phyloP scores from a whole-genome alignment of 2,888 invertebrate genomes.

The Phortica okadai region DNA sequence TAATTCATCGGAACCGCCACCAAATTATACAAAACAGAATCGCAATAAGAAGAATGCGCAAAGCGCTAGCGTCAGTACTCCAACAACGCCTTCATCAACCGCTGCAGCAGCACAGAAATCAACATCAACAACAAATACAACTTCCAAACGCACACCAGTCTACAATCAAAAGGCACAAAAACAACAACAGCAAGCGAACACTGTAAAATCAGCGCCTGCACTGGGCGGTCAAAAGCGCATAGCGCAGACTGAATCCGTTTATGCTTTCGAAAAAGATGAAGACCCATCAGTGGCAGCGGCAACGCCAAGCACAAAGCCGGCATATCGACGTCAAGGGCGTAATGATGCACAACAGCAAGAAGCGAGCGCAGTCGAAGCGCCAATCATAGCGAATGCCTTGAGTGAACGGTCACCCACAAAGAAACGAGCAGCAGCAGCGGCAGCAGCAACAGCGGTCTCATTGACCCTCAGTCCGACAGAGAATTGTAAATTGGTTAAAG shows the following conservation, averaged over 20 bases:
- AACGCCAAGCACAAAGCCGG: slow-evolving; percentile 58
- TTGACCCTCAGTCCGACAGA: slow-evolving; percentile 76
- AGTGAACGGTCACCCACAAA: slow-evolving; percentile 62
- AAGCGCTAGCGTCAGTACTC: slow-evolving; percentile 33
- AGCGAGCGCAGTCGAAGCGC: not conserved
- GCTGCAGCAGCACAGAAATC: slow-evolving; percentile 48
- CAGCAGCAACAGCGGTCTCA: slow-evolving; percentile 71
- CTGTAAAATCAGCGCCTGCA: not conserved
- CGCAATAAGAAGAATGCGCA: slow-evolving; percentile 42
- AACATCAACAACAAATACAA: slow-evolving; percentile 54
- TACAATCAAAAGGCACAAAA: slow-evolving; percentile 77
- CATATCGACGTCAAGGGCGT: slow-evolving; percentile 78
- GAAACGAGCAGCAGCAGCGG: slow-evolving; percentile 61
- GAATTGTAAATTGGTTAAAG: slow-evolving; percentile 78
- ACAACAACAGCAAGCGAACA: slow-evolving; percentile 19
- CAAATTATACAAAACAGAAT: slow-evolving; percentile 40
- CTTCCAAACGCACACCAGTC: slow-evolving; percentile 77
- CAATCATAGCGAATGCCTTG: slow-evolving; percentile 47
- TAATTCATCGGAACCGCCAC: not conserved
- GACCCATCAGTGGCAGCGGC: slow-evolving; percentile 74
- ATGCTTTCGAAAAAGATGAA: slow-evolving; percentile 84
- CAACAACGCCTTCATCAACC: slow-evolving; percentile 46
- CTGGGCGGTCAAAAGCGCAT: slow-evolving; percentile 57
- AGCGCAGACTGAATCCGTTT: slow-evolving; percentile 79
- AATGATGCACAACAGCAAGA: slow-evolving; percentile 63